A percentile compares a stretch with the other conserved stretches of the same genome.
Evolutionary conservation across 2,113 vertebrate genomes (phyloP).

Genomic region (Puffinus mauretanicus): DNA sequence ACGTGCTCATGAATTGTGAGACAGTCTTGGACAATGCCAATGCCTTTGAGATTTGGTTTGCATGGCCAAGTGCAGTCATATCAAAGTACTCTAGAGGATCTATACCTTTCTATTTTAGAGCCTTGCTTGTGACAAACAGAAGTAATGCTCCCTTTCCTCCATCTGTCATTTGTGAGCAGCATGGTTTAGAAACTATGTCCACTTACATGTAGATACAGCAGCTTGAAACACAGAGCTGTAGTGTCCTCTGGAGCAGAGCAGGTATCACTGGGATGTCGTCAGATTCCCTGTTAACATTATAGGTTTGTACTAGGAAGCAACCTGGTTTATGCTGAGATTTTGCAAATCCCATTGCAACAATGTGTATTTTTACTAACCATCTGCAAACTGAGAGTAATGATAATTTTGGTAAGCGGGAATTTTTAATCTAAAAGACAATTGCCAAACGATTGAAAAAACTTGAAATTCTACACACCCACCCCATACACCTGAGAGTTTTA

Average conservation of each 20-base stretch:
- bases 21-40: not conserved
- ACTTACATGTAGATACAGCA: not conserved
- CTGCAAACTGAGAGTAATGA: not conserved
- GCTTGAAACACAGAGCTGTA: not conserved
- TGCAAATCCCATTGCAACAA: not conserved
- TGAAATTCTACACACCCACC: fast-evolving
- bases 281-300: not conserved
- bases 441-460: not conserved
- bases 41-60: not conserved
- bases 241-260: not conserved
- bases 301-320: not conserved
- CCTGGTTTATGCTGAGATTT: not conserved
- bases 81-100: not conserved
- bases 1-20: not conserved
- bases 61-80: not conserved
- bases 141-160: not conserved
- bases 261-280: no score
- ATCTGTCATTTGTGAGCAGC: not conserved
- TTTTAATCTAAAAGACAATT: not conserved
- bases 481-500: not conserved
- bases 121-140: not conserved
- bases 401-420: not conserved
- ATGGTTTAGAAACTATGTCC: not conserved
- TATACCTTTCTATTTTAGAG: not conserved
- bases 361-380: not conserved